Evolutionary conservation across 2,113 vertebrate species (phyloP).

Genomic region (Oreochromis niloticus): DNA sequence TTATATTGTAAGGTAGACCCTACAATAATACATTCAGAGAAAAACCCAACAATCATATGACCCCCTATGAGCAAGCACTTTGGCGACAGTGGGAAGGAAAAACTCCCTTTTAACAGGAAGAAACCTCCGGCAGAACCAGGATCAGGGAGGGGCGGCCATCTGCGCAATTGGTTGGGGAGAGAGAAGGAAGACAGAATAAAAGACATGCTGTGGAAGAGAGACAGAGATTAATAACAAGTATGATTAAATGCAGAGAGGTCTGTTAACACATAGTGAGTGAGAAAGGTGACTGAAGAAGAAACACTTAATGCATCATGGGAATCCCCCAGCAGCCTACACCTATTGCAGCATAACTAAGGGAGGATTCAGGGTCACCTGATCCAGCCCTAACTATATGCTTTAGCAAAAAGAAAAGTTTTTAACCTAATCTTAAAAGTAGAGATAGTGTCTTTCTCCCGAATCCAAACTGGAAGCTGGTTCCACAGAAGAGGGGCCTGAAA

Average conservation of each 20-base stretch:
- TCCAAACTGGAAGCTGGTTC: background rate
- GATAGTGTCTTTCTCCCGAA: background rate
- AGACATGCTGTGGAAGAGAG: background rate
- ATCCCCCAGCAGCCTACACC: background rate
- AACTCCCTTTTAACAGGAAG: background rate
- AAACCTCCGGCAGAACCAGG: background rate
- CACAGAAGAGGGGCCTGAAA: background rate
- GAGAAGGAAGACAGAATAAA: background rate
- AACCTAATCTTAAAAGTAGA: background rate
- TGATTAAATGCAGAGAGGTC: background rate
- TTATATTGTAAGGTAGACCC: background rate
- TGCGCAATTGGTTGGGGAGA: rapidly evolving
- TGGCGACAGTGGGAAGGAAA: background rate
- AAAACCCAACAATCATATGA: background rate
- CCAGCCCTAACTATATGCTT: rapidly evolving
- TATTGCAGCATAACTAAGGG: background rate
- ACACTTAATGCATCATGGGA: background rate
- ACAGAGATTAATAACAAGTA: background rate
- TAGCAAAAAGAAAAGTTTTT: background rate
- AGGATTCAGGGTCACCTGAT: background rate
- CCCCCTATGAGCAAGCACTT: background rate
- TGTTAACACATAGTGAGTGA: background rate
- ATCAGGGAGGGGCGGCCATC: background rate
- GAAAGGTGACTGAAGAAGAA: background rate
- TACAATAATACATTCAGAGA: background rate